phyloP scores from a whole-genome alignment of 2,888 invertebrate genomes.

The Nemoura dubitans region DNA sequence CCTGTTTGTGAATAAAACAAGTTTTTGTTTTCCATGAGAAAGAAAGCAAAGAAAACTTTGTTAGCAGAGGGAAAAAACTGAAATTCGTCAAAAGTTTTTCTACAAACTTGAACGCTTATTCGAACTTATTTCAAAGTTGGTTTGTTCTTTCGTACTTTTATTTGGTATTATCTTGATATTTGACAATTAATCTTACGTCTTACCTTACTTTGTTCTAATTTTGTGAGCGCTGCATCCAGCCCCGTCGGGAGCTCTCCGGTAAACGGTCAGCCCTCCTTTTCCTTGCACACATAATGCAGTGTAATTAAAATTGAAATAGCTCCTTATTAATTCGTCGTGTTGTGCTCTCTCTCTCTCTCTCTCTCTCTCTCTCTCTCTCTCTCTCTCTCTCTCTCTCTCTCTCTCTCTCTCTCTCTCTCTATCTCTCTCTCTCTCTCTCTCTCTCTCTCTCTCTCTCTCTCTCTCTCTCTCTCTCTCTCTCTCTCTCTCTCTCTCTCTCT shows the following conservation, averaged over 20 bases:
- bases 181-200: conserved; percentile 24
- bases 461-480: background rate
- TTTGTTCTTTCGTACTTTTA: background rate
- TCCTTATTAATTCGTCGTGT: conserved; percentile 22
- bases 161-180: conserved; percentile 1
- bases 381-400: background rate
- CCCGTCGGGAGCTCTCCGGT: background rate
- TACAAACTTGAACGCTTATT: background rate
- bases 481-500: conserved; percentile 8
- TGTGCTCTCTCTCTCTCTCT: background rate
- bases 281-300: background rate
- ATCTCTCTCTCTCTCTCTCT: background rate
- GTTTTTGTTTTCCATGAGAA: background rate
- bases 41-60: conserved; percentile 4
- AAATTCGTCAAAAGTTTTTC: conserved; percentile 5
- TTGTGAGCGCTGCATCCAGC: background rate
- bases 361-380: conserved; percentile 8
- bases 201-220: background rate
- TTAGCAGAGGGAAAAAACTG: background rate
- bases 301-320: conserved; percentile 36
- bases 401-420: conserved; percentile 8
- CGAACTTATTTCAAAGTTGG: conserved; percentile 14
- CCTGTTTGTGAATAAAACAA: background rate
- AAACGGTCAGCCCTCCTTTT: background rate
- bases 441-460: conserved; percentile 8